These are phyloP conservation scores for Daptonema setosum DNA, from an alignment of 2,888 invertebrate genomes.

Conservation along the genomic window DNA sequence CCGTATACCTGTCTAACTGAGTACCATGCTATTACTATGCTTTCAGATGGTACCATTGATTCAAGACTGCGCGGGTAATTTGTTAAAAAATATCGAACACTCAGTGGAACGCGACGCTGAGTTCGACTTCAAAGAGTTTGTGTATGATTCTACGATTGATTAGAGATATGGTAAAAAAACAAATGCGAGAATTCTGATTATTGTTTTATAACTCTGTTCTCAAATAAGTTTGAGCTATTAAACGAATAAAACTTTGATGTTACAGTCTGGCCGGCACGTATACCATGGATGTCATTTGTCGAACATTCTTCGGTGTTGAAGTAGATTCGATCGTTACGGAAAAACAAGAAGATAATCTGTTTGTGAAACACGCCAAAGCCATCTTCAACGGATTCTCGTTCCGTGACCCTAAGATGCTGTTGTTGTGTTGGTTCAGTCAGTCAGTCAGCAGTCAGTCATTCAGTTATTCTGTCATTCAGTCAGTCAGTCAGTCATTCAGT, in stretches of 20 bases:
- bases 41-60: neutral
- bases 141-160: neutral
- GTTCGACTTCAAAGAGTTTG: neutral
- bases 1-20: no score
- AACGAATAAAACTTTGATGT: no score
- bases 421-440: neutral
- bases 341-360: neutral
- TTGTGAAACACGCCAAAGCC: neutral
- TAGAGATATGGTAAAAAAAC: no score
- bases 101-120: neutral
- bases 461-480: no score
- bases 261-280: neutral
- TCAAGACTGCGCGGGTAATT: neutral
- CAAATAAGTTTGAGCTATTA: no score
- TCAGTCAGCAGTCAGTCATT: no score
- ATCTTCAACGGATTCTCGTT: neutral
- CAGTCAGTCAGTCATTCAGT: no score
- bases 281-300: neutral
- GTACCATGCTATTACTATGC: no score
- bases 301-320: neutral
- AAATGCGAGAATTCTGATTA: no score
- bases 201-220: no score
- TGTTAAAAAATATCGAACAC: neutral
- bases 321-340: neutral
- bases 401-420: neutral